A percentile compares a stretch with the other conserved stretches of the same genome.
phyloP scores from a whole-genome alignment of 2,888 invertebrate species.

The Euplagia quadripunctaria region DNA sequence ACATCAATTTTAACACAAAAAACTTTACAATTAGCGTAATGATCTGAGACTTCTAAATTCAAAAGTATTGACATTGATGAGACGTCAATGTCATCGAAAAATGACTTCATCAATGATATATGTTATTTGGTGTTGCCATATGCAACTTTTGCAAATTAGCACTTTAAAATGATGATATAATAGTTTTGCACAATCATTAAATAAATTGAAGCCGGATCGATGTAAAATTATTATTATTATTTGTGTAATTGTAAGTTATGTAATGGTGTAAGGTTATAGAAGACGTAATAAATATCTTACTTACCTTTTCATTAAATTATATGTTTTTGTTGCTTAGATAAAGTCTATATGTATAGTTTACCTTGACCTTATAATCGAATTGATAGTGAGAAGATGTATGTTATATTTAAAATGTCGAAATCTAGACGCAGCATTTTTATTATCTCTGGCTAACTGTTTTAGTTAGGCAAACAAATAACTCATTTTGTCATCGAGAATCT shows the following conservation, averaged over 20 bases:
- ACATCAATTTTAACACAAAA: background rate
- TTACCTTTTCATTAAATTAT: too few relatives aligned
- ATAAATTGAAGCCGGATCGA: background rate
- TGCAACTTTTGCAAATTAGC: constrained; percentile 9
- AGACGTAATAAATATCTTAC: background rate
- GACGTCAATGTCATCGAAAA: background rate
- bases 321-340: too few relatives aligned
- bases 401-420: too few relatives aligned
- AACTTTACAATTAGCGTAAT: background rate
- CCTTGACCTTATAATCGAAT: too few relatives aligned
- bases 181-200: constrained; percentile 5
- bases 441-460: too few relatives aligned
- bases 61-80: constrained; percentile 6
- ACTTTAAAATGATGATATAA: constrained; percentile 1
- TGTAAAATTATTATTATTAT: background rate
- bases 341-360: too few relatives aligned
- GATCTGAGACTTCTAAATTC: background rate
- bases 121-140: constrained; percentile 10
- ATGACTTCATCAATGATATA: constrained; percentile 2
- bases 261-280: background rate
- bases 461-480: too few relatives aligned
- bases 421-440: too few relatives aligned
- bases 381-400: too few relatives aligned
- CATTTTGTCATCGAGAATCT: too few relatives aligned
- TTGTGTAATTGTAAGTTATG: background rate